Evolutionary conservation across 2,113 vertebrate species (phyloP).

Genomic region (Ctenomys sociabilis): DNA sequence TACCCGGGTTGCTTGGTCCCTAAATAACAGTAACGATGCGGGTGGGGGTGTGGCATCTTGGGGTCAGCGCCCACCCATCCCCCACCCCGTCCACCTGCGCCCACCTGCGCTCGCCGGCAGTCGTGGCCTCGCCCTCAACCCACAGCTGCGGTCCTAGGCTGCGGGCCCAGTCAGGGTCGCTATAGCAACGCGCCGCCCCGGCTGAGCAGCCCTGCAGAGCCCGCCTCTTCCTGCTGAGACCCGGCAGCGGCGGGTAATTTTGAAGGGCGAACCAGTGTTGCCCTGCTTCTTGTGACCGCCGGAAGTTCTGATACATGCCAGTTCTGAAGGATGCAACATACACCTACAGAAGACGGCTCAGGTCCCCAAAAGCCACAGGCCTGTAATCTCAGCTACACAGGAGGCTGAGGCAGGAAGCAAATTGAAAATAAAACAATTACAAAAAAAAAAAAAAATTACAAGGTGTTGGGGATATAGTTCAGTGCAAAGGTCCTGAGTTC

Average conservation of each 20-base stretch:
- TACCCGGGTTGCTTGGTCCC: not conserved
- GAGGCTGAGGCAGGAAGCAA: not conserved
- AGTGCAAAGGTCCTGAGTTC: not conserved
- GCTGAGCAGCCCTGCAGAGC: not conserved
- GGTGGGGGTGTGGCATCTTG: not conserved
- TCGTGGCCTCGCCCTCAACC: rapidly evolving
- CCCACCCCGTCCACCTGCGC: not conserved
- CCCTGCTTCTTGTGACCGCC: not conserved
- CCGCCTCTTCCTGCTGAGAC: constrained; percentile 50
- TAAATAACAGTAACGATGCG: not conserved
- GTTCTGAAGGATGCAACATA: not conserved
- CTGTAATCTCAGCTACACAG: not conserved
- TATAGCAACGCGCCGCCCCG: constrained; percentile 49
- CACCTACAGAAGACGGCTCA: too few relatives aligned
- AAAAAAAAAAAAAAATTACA: not conserved
- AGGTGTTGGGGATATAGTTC: not conserved
- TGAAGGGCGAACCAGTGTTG: not conserved
- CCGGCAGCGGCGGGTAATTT: not conserved
- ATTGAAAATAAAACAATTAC: not conserved
- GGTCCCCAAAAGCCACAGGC: not conserved
- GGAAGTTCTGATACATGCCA: not conserved
- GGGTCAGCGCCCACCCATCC: not conserved
- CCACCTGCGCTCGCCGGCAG: not conserved
- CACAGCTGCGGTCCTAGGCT: rapidly evolving
- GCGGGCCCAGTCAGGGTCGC: constrained; percentile 13